Evolutionary conservation across 1,140 invertebrate species (phyloP).

Genomic region (Drosophila nasuta): DNA sequence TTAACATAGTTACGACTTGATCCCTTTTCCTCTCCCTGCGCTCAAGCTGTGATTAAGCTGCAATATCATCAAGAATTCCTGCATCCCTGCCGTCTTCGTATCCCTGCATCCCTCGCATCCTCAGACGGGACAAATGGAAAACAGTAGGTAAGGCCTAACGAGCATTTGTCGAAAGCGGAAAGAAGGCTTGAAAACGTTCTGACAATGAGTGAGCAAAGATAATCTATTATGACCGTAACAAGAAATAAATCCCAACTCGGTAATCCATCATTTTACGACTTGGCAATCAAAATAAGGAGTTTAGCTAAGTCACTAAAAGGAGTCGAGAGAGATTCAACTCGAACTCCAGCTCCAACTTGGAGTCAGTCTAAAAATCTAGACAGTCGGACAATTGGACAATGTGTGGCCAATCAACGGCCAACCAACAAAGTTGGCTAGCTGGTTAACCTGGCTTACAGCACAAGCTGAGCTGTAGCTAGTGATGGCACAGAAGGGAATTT

Average conservation of each 20-base stretch:
- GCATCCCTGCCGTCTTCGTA: too few species aligned
- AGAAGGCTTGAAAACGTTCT: conserved; percentile 42
- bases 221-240: conserved; percentile 82
- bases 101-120: background rate
- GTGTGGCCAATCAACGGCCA: conserved; percentile 64
- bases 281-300: conserved; percentile 80
- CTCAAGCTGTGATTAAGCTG: conserved; percentile 37
- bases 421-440: conserved; percentile 45
- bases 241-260: conserved; percentile 78
- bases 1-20: background rate
- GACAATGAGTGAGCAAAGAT: conserved; percentile 79
- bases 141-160: conserved; percentile 65
- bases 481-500: background rate
- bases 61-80: conserved; percentile 5
- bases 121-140: conserved; percentile 14
- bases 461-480: background rate
- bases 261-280: conserved; percentile 82
- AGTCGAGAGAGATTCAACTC: conserved; percentile 6
- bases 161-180: conserved; percentile 56
- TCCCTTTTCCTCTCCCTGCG: background rate
- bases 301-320: conserved; percentile 62
- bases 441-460: conserved; percentile 7
- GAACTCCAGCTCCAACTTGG: conserved; percentile 2
- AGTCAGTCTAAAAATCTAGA: conserved; percentile 7
- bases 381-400: conserved; percentile 35